Evolutionary conservation across 2,113 vertebrate species (phyloP), one percentile per base, ranked within the genome.

Genomic region (Festucalex cinctus): DNA sequence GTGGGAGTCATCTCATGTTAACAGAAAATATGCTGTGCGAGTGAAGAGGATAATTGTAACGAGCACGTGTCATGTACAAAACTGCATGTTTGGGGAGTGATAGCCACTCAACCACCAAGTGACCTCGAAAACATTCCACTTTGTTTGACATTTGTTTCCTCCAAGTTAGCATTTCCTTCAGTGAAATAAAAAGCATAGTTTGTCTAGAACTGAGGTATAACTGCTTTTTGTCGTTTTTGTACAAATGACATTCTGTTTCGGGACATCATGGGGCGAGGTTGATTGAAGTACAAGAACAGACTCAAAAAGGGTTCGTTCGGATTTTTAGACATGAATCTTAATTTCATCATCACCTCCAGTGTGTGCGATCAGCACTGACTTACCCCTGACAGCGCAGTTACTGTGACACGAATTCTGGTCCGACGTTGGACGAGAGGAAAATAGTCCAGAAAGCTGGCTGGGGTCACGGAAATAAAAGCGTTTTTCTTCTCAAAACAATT

Each of bases 181-280:
- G 24, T n/a, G 20, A 69, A n/a, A 65, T 44, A 57, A 41, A 69
- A 71, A 66, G 12, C 56, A 39, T 37, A 41, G 28, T 65, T 66
- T 68, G 68, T 53, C 66, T 62, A 65, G 68, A 60, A 51, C 20
- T 9, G 12, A 16, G 19, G 56, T 43, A 39, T 5, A 59, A 49
- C 44, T 41, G 56, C 63, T 72, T 77, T n/a, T 65, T 51, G 6
- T n/a, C 9, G n/a, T 22, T 49, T 49, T 49, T n/a, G 8, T 51
- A 51, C 9, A 51, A 51, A 51, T 51, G 19, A 51, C 48, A 51
- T 51, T 51, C 48, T 22, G 48, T 3, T 51, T n/a, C 9, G 9
- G 71, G 63, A 74, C n/a, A n/a, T 5, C 66, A 77, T 39, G 28
- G 44, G 10, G 12, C 67, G 46, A 41, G 51, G 19, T 54, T 20